Conservation (phyloP, 92 coral and sea anemone genomes). For the Porites rus region DNA sequence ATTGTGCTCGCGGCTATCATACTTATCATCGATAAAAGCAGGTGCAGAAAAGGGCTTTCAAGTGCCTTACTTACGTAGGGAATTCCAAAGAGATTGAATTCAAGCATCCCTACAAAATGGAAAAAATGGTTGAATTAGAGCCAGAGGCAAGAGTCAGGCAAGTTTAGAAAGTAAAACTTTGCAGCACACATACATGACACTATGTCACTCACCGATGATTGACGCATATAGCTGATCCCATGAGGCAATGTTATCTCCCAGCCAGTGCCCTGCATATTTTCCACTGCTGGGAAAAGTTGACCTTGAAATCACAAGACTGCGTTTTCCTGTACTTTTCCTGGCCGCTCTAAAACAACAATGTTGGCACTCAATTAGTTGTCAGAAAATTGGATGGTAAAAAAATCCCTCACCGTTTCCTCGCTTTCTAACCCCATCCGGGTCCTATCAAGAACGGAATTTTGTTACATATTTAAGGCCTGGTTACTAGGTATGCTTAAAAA, state of each 20-base stretch:
- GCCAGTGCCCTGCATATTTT: constrained; percentile 94
- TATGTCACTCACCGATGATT: constrained; percentile 72
- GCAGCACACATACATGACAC: neutral
- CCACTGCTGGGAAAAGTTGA: constrained; percentile 97
- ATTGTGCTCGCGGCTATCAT: no score
- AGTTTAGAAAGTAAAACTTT: neutral
- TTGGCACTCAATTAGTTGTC: neutral
- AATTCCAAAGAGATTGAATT: constrained; percentile 94
- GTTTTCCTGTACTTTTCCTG: constrained; percentile 63
- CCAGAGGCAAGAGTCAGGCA: neutral
- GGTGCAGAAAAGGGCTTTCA: no score
- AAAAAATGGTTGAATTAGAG: no score
- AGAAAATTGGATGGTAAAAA: neutral
- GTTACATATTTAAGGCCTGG: no score
- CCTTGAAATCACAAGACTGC: constrained; percentile 94
- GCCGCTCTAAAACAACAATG: constrained; percentile 41
- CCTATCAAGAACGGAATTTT: no score
- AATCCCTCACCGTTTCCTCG: neutral
- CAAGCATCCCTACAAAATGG: constrained; percentile 81
- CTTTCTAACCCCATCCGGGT: neutral
- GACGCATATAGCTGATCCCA: constrained; percentile 91
- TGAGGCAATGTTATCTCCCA: constrained; percentile 92
- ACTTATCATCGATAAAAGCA: neutral
- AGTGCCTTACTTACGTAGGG: constrained; percentile 86
- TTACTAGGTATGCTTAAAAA: no score